Evolutionary conservation across 1,140 invertebrate species (phyloP).

Genomic region (Sycophila sp.): DNA sequence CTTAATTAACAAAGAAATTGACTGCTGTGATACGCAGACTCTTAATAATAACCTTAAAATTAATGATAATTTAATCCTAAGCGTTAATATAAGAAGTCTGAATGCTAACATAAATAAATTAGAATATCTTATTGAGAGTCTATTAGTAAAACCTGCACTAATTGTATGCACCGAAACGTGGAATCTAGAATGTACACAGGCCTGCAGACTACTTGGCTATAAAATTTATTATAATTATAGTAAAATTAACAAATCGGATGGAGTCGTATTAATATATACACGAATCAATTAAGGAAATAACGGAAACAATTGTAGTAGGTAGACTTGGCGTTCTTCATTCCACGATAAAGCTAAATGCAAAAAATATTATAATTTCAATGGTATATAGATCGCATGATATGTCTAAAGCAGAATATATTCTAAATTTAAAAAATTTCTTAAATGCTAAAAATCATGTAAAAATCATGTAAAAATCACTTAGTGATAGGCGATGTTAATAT

Average conservation of each 20-base stretch:
- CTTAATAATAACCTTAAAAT: background rate
- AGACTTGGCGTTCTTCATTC: background rate
- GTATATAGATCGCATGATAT: background rate
- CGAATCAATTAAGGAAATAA: background rate
- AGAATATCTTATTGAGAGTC: background rate
- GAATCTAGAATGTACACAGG: background rate
- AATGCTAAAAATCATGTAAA: background rate
- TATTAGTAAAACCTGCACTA: background rate
- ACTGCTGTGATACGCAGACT: too few relatives aligned
- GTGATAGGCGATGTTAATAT: background rate
- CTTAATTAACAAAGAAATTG: too few relatives aligned
- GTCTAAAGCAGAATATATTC: background rate
- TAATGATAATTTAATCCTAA: background rate
- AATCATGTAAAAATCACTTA: background rate
- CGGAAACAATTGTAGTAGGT: background rate
- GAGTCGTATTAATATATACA: background rate
- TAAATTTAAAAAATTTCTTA: background rate
- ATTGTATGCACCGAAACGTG: background rate
- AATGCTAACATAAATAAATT: background rate
- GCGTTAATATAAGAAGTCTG: background rate
- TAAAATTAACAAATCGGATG: background rate
- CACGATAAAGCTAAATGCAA: background rate
- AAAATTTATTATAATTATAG: background rate
- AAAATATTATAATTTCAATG: background rate
- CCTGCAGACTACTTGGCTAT: background rate